Percentiles rank a stretch among this genome's conserved stretches.
These are phyloP conservation scores for Thaumetopoea pityocampa DNA, from an alignment of 1,140 invertebrate genomes.

Conservation along the genomic window DNA sequence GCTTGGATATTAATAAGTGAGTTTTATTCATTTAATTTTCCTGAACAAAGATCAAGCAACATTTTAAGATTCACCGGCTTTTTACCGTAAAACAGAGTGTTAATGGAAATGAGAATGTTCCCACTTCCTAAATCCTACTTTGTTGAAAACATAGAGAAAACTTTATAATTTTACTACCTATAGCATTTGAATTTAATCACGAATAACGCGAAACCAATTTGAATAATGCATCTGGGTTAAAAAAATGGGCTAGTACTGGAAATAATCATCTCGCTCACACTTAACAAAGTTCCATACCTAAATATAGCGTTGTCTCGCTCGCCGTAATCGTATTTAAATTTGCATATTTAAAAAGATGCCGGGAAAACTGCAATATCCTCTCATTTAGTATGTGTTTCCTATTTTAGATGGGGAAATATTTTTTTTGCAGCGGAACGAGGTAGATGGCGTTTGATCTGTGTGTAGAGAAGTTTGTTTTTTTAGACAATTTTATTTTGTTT, in stretches of 20 bases:
- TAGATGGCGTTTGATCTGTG: conserved; percentile 27
- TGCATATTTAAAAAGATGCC: conserved; percentile 43
- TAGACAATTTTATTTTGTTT: conserved; percentile 2
- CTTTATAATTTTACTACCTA: conserved; percentile 7
- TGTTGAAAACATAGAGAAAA: background rate
- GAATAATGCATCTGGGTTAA: conserved; percentile 24
- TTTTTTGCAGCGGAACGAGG: conserved; percentile 17
- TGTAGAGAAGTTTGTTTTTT: conserved; percentile 8
- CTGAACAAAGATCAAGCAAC: too few species aligned
- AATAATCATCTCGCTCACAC: too few species aligned
- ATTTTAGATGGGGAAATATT: conserved; percentile 36
- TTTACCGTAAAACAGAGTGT: too few species aligned
- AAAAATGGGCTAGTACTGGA: too few species aligned
- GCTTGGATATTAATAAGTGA: too few species aligned
- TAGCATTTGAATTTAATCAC: conserved; percentile 3
- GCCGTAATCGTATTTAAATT: conserved; percentile 43
- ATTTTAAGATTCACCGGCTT: too few species aligned
- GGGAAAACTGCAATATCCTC: conserved; percentile 36
- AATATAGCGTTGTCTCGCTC: conserved; percentile 20
- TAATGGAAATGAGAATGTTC: background rate
- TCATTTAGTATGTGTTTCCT: conserved; percentile 43
- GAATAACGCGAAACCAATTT: conserved; percentile 18
- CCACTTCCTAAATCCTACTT: background rate
- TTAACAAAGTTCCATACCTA: background rate
- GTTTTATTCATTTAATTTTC: too few species aligned